Conservation (phyloP, 2,113 vertebrate species). For the Pachyramphus minor region DNA sequence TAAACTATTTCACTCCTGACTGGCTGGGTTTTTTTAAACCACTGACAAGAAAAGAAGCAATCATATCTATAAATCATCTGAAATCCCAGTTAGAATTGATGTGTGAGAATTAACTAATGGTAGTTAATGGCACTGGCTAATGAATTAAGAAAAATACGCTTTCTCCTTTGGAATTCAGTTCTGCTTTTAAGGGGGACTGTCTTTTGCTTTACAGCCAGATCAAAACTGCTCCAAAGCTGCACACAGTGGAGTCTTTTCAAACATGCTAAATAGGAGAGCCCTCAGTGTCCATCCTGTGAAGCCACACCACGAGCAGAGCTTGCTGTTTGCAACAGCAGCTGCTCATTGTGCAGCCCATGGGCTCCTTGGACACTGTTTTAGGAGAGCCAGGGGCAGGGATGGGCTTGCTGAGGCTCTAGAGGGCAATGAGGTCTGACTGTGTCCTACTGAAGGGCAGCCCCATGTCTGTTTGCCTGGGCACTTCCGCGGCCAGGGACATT, state of each 20-base stretch:
- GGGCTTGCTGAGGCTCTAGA: not conserved
- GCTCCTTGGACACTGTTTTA: accelerated
- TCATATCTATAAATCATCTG: not conserved
- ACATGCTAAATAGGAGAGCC: not conserved
- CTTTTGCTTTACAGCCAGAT: not conserved
- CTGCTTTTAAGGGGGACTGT: not conserved
- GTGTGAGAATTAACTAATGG: not conserved
- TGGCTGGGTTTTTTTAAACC: not conserved
- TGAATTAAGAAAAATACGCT: not conserved
- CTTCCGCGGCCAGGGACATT: not conserved
- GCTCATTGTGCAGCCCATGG: accelerated
- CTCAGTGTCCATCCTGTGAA: accelerated
- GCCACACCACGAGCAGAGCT: not conserved
- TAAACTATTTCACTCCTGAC: not conserved
- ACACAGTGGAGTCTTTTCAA: not conserved
- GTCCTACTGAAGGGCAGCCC: not conserved
- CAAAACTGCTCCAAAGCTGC: not conserved
- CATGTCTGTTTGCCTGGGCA: not conserved
- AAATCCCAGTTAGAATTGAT: not conserved
- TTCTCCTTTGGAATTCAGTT: not conserved
- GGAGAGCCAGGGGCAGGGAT: not conserved
- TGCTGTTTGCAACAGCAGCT: not conserved
- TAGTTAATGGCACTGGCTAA: not conserved
- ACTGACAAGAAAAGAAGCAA: not conserved
- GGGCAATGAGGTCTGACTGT: not conserved